Evolutionary conservation across 2,113 vertebrate species (phyloP).

Genomic region (Pandion haliaetus): DNA sequence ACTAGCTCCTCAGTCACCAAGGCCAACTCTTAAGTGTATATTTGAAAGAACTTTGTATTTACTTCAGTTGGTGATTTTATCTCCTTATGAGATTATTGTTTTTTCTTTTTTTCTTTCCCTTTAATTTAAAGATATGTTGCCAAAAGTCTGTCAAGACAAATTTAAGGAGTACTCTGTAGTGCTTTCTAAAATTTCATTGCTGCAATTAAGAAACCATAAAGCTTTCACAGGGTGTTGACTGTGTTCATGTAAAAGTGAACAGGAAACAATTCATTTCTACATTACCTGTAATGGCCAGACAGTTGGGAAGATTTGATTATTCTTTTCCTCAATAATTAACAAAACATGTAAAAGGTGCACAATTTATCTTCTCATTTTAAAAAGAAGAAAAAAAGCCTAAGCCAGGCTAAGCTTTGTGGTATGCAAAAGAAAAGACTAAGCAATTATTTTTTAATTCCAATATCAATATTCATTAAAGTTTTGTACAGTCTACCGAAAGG

Average conservation of each 20-base stretch:
- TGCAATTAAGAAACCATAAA: conserved; percentile 45
- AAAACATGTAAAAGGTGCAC: not conserved
- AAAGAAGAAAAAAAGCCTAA: not conserved
- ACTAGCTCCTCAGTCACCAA: not conserved
- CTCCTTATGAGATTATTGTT: not conserved
- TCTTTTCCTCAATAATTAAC: not conserved
- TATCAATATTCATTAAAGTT: conserved; percentile 55
- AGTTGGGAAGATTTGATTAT: conserved; percentile 19
- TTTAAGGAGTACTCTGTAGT: not conserved
- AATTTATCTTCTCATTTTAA: conserved; percentile 19
- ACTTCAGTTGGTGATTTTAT: not conserved
- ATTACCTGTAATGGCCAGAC: not conserved
- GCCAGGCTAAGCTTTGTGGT: not conserved
- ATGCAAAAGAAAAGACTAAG: not conserved
- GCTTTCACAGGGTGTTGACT: not conserved
- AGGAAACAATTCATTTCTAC: conserved; percentile 6
- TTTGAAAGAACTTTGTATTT: not conserved
- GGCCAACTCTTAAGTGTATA: not conserved
- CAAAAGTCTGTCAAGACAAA: not conserved
- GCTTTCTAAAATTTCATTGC: conserved; percentile 11
- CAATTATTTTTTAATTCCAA: conserved; percentile 11
- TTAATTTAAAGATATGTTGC: not conserved
- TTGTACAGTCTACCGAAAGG: not conserved
- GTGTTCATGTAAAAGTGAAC: not conserved
- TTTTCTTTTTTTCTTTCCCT: not conserved